A percentile compares a stretch with the other conserved stretches of the same genome.
These are phyloP conservation scores for Cantharis rufa DNA, from an alignment of 2,888 invertebrate genomes.

Conservation along the genomic window DNA sequence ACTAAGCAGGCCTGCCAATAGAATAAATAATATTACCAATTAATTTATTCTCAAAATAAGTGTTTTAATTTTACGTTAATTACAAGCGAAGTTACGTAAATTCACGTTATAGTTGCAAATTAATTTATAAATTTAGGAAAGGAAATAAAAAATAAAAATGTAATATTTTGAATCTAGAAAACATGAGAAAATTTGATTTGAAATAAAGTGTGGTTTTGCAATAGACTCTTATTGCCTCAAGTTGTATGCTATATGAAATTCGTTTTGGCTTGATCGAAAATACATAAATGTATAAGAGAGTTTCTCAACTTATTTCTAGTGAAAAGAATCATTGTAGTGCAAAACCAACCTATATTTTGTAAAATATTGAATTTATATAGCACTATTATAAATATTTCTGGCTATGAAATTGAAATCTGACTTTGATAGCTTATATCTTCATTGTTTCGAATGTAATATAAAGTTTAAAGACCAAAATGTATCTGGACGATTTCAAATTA, in stretches of 20 bases:
- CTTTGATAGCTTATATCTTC: conserved; percentile 10
- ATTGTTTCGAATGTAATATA: not conserved
- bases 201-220: conserved; percentile 21
- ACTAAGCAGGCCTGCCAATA: no score
- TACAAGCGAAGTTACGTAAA: no score
- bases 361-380: conserved; percentile 26
- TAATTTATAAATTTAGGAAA: not conserved
- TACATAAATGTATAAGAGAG: conserved; percentile 30
- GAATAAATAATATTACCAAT: no score
- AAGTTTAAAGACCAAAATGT: no score
- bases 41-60: no score
- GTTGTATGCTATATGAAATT: conserved; percentile 22
- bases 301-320: conserved; percentile 23
- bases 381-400: conserved; percentile 14
- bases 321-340: conserved; percentile 25
- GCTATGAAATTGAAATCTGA: conserved; percentile 22
- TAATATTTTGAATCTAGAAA: conserved; percentile 15
- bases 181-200: conserved; percentile 26
- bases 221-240: conserved; percentile 19
- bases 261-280: conserved; percentile 29
- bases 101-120: not conserved
- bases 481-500: no score
- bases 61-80: no score
- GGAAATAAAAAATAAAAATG: conserved; percentile 2
- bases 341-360: conserved; percentile 25